Percentiles rank a stretch among this genome's conserved stretches.
These are phyloP conservation scores for Helicolenus hilgendorfi DNA, from an alignment of 2,797 vertebrate genomes.

Conservation along the genomic window DNA sequence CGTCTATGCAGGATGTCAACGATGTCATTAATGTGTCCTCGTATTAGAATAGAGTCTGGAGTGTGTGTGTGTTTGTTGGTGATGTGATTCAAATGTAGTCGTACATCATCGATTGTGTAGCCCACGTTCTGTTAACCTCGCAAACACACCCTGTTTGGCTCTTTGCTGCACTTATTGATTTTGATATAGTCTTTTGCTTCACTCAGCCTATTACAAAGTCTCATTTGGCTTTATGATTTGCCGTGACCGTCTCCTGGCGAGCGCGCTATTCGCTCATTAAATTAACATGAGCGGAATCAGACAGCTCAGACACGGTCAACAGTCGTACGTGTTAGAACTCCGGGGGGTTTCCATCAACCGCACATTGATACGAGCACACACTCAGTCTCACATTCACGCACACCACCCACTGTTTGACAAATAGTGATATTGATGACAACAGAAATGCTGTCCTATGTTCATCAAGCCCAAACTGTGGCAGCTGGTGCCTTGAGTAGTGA, in stretches of 20 bases:
- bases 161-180: constrained; percentile 71
- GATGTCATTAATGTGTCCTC: constrained; percentile 38
- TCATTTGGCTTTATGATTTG: constrained; percentile 71
- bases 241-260: constrained; percentile 61
- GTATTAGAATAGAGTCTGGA: neutral
- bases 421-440: constrained; percentile 49
- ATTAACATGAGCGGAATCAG: constrained; percentile 70
- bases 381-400: constrained; percentile 23
- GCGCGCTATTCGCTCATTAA: constrained; percentile 69
- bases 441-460: constrained; percentile 35
- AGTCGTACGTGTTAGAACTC: constrained; percentile 41
- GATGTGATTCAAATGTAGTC: constrained; percentile 38
- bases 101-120: constrained; percentile 42
- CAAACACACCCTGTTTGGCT: constrained; percentile 44
- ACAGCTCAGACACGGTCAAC: constrained; percentile 61
- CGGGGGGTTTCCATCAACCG: constrained; percentile 48
- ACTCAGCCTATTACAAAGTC: constrained; percentile 64
- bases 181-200: constrained; percentile 64
- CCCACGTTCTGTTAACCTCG: constrained; percentile 35
- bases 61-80: constrained; percentile 23
- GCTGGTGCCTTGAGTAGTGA: neutral
- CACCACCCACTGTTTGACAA: constrained; percentile 47
- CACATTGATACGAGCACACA: neutral
- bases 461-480: constrained; percentile 31
- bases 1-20: constrained; percentile 31